Conservation (phyloP, 2,797 vertebrate species). For the Sylvilagus floridanus region DNA sequence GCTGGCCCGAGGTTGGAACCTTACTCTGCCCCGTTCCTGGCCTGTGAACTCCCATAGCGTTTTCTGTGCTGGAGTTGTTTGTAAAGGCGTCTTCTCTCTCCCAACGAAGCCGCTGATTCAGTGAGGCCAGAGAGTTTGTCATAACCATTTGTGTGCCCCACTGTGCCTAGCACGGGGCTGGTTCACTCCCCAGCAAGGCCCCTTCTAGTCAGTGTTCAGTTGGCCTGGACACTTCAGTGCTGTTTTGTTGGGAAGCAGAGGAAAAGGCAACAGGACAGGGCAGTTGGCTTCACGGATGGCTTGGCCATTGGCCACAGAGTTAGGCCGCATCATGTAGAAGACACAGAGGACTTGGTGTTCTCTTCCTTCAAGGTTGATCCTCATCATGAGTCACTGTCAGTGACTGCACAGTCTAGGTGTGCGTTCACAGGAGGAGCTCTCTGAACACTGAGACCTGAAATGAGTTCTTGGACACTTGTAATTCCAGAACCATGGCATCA, state of each 20-base stretch:
- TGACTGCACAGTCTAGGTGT: not conserved
- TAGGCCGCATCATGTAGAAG: not conserved
- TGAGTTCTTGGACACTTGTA: not conserved
- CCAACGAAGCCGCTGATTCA: not conserved
- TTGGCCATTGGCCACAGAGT: not conserved
- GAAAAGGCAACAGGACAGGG: not conserved
- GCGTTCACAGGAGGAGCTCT: not conserved
- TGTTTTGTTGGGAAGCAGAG: not conserved
- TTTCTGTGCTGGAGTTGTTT: not conserved
- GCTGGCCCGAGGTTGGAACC: not conserved
- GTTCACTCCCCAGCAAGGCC: not conserved
- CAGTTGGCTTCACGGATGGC: not conserved
- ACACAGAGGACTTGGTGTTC: not conserved
- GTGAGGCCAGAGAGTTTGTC: conserved; percentile 7
- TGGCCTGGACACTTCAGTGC: not conserved
- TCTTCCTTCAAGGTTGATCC: conserved; percentile 33
- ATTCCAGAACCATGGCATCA: not conserved
- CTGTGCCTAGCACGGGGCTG: not conserved
- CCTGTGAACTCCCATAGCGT: not conserved
- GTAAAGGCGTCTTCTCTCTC: not conserved
- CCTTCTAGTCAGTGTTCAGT: not conserved
- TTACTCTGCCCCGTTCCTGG: not conserved
- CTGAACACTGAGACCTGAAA: not conserved
- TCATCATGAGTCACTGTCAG: conserved; percentile 23
- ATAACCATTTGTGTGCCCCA: not conserved